Conservation (phyloP, 2,888 invertebrate genomes). For the Branchipolynoe longqiensis region DNA sequence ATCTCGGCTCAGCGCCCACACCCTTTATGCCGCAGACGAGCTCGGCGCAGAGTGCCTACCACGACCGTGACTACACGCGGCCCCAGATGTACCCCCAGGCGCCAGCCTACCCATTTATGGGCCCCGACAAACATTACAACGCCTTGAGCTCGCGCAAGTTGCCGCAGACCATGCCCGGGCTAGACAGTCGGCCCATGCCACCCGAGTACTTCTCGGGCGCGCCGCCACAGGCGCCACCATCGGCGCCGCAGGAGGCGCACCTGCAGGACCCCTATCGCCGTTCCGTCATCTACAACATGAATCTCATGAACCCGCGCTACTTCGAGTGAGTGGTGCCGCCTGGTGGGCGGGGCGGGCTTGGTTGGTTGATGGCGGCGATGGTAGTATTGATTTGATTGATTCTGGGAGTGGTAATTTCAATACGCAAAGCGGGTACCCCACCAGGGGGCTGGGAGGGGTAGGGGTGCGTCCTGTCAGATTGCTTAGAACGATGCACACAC, state of each 20-base stretch:
- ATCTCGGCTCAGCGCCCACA: slow-evolving; percentile 75
- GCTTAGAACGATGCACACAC: slow-evolving; percentile 4
- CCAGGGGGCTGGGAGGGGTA: not conserved
- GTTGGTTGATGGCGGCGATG: too few species aligned
- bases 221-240: slow-evolving; percentile 71
- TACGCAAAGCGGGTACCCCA: too few species aligned
- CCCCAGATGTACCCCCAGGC: slow-evolving; percentile 75
- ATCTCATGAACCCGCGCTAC: slow-evolving; percentile 70
- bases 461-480: not conserved
- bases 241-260: slow-evolving; percentile 73
- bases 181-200: slow-evolving; percentile 71
- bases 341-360: too few species aligned
- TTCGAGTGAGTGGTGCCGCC: slow-evolving; percentile 63
- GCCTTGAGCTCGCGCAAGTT: slow-evolving; percentile 67
- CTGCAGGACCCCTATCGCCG: slow-evolving; percentile 79
- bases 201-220: slow-evolving; percentile 69
- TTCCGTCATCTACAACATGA: slow-evolving; percentile 80
- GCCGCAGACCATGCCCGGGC: slow-evolving; percentile 69
- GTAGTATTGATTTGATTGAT: too few species aligned
- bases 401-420: too few species aligned
- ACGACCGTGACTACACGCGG: slow-evolving; percentile 76
- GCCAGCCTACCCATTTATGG: slow-evolving; percentile 77
- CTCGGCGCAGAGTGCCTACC: slow-evolving; percentile 75
- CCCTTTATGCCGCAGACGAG: slow-evolving; percentile 77
- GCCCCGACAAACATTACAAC: slow-evolving; percentile 79